Evolutionary conservation across 2,113 vertebrate genomes (phyloP), one percentile per base, ranked within the genome.

Genomic region (Poeciliopsis turrubarensis): DNA sequence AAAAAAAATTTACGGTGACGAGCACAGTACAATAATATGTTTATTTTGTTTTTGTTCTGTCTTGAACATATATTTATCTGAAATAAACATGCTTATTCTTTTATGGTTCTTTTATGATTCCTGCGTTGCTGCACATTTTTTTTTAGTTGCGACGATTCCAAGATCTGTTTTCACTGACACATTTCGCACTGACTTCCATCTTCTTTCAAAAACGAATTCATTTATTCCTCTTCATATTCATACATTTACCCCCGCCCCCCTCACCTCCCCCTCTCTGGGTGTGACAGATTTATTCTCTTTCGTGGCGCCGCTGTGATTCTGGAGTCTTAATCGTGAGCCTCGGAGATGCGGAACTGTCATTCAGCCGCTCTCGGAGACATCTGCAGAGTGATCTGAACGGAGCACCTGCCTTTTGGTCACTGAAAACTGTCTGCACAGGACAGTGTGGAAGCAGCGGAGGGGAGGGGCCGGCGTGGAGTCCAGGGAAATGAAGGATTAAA

Each of bases 371-470:
- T 73, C 78, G 72, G 67, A 82, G 69, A 87, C 75, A 60, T 70
- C 76, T 68, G 86, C 71, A 83, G 79, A 83, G 32, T 39, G 22
- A 74, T 77, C 77, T 44, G 71, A 80, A 71, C 26, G 44, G 68
- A 81, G 70, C 39, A 76, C 77, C 72, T 82, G 67, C 63, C 81
- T 66, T 41, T 68, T 69, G 80, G 85, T 74, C 73, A 87, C 37
- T 81, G 70, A 78, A 54, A 54, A 51, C 72, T 79, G 75, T 75
- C 63, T 79, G 66, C 70, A 10, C 51, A 37, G 77, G 78, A 78
- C 44, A 74, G 22, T 57, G 51, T 57, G 51, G 22, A 60, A 60
- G 51, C 39, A 61, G 51, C 39, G 57, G 54, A 12, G 31, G 64
- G 60, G 41, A 54, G 65, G 29, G 44, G 34, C n/a, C 11, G 54